Base-by-base conservation (phyloP, 2,797 vertebrate species). In the Oryzias sinensis region DNA sequence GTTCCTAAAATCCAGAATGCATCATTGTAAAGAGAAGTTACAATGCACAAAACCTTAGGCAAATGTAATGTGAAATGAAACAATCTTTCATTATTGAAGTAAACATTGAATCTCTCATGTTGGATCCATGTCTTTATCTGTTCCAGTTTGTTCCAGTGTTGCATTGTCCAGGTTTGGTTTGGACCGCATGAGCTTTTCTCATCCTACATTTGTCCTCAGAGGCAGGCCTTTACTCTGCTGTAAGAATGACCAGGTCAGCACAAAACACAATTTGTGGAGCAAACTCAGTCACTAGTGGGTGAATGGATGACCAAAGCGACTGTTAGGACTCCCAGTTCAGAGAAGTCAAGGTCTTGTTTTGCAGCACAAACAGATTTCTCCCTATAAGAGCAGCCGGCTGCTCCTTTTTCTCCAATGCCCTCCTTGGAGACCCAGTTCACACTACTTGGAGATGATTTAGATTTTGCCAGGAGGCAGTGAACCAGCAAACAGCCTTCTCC, bases 401-500 rank as follows among this genome's bases (percentile, higher is more conserved):
- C 44, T 64, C 66, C 42, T 70, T 73, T 80, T 71, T 74, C 77
- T 84, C 65, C 53, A 77, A 83, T 79, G 69, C 70, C 53, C 72
- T 82, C 80, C 68, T 62, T 11, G 29, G 79, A 81, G 83, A 87
- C 80, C 82, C 77, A 71, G 79, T 84, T 82, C 81, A 70, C 73
- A 77, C 58, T 49, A 71, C 71, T 79, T 79, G 73, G 63, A 85
- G 62, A 77, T 81, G 78, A 79, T 86, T 88, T 76, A 82, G 83
- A 87, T 85, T 80, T 81, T 61, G 55, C 62, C 65, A 69, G 56
- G 72, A 86, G 52, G 73, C 83, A 84, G 16, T 82, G 83, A 88
- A 83, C 76, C 84, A 81, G 74, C 64, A 82, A 87, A 88, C 81
- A 54, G 73, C 57, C 81, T 74, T 77, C 71, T 70, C 77, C 68